phyloP scores from a whole-genome alignment of 2,113 vertebrate species.

The Scytalopus superciliaris region DNA sequence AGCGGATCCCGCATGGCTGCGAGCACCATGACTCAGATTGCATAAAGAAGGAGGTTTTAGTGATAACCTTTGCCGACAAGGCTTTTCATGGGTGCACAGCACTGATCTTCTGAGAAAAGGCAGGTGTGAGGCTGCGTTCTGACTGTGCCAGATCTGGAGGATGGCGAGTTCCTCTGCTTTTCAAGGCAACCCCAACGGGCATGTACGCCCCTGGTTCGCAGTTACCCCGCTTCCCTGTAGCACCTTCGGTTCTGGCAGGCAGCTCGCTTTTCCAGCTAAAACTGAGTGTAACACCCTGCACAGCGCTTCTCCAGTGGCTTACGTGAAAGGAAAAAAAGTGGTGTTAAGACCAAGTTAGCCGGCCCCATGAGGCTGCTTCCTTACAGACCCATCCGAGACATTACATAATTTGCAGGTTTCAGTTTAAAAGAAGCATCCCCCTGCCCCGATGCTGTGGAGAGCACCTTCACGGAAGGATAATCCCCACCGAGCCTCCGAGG shows the following conservation, averaged over 20 bases:
- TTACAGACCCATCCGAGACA: background rate
- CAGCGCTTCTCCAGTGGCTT: background rate
- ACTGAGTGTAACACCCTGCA: background rate
- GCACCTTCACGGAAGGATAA: background rate
- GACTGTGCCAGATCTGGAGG: background rate
- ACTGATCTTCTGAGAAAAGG: background rate
- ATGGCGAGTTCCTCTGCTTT: background rate
- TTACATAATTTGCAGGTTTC: background rate
- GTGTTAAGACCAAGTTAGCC: background rate
- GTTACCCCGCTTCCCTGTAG: background rate
- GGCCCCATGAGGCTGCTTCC: background rate
- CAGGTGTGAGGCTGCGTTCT: constrained; percentile 15
- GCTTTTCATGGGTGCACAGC: background rate
- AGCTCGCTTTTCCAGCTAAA: background rate
- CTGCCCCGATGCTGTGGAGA: background rate
- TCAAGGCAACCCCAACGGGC: background rate
- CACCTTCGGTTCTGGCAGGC: background rate
- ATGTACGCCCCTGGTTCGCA: background rate
- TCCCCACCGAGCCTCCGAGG: background rate
- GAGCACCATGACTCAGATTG: constrained; percentile 22
- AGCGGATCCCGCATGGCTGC: background rate
- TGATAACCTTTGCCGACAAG: background rate
- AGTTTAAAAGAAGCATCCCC: background rate
- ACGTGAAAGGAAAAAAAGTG: background rate
- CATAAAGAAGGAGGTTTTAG: background rate